Percentiles rank a stretch among this genome's conserved stretches.
Evolutionary conservation across 2,113 vertebrate species (phyloP).

Genomic region (Neotragus moschatus): DNA sequence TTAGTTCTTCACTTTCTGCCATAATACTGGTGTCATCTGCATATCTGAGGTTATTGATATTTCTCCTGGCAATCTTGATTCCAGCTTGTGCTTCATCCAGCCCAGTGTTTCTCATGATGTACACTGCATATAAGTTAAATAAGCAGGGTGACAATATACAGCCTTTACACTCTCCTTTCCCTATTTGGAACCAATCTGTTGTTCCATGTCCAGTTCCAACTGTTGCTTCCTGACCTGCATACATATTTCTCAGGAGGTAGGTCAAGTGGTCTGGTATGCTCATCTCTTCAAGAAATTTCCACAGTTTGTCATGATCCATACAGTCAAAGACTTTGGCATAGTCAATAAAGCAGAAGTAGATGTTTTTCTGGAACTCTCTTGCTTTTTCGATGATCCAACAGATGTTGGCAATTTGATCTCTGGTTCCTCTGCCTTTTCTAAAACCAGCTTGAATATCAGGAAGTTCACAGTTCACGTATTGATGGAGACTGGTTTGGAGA

Average conservation of each 20-base stretch:
- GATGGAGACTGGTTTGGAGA: background rate
- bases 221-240: background rate
- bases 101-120: background rate
- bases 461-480: background rate
- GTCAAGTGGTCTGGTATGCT: background rate
- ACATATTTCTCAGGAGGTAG: background rate
- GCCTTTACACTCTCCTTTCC: background rate
- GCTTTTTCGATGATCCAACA: accelerated
- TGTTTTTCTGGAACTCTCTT: background rate
- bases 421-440: background rate
- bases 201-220: background rate
- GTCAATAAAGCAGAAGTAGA: background rate
- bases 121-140: background rate
- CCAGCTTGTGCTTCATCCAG: background rate
- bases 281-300: background rate
- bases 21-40: background rate
- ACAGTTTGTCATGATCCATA: background rate
- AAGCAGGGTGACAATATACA: background rate
- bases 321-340: background rate
- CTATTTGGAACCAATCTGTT: background rate
- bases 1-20: background rate
- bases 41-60: background rate
- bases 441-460: background rate
- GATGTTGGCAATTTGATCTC: background rate
- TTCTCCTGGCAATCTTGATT: background rate